Percentiles rank a stretch among this genome's conserved stretches.
Conservation (phyloP, 2,888 invertebrate species). For the Leptopterna dolabrata region DNA sequence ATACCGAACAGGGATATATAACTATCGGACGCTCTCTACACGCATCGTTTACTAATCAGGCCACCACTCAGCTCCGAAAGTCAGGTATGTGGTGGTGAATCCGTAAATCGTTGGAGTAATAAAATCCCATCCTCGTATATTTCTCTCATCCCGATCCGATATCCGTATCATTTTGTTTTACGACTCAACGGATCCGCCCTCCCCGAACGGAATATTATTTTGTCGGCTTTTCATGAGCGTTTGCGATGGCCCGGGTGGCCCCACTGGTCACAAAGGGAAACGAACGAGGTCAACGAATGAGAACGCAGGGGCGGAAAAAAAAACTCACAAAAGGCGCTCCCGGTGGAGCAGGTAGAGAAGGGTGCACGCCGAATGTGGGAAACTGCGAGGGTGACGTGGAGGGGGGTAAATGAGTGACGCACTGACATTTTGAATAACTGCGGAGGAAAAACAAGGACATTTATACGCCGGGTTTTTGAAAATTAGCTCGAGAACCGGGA, state of each 20-base stretch:
- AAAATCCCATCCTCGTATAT: background rate
- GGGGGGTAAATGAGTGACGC: constrained; percentile 47
- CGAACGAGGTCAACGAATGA: background rate
- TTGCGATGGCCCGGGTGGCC: background rate
- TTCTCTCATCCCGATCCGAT: background rate
- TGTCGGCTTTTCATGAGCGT: background rate
- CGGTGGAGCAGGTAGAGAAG: background rate
- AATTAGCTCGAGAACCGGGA: constrained; percentile 47
- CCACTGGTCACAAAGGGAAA: constrained; percentile 11
- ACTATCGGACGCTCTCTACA: no score
- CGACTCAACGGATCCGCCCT: background rate
- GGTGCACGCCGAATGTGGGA: background rate
- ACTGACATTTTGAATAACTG: constrained; percentile 42
- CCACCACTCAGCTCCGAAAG: background rate
- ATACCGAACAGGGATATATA: no score
- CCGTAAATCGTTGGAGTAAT: background rate
- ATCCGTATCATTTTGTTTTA: background rate
- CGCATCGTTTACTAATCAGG: no score
- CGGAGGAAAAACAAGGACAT: constrained; percentile 20
- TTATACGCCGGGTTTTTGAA: constrained; percentile 26
- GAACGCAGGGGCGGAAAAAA: background rate
- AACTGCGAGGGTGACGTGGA: background rate
- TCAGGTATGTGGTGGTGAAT: background rate
- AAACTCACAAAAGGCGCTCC: constrained; percentile 16
- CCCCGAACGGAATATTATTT: background rate